These are phyloP conservation scores for Plutomurus gul DNA, from an alignment of 1,140 invertebrate genomes.

Conservation along the genomic window DNA sequence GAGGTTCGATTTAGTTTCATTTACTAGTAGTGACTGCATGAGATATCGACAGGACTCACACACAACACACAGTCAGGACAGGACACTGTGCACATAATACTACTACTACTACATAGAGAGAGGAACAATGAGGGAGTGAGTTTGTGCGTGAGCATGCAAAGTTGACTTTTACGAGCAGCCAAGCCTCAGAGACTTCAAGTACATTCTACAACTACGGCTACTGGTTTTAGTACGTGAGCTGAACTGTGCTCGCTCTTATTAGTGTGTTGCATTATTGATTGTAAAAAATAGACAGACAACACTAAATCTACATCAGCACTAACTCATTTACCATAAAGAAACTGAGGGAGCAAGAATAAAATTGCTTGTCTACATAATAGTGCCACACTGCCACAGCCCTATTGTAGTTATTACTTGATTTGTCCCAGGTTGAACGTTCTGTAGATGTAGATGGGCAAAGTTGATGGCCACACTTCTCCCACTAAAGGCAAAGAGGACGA, in stretches of 20 bases:
- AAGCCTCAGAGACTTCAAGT: too few species aligned
- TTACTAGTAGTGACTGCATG: too few species aligned
- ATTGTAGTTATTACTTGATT: neutral
- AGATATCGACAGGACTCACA: neutral
- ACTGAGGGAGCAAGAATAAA: neutral
- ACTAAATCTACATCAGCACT: neutral
- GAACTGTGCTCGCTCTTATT: neutral
- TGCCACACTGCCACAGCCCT: neutral
- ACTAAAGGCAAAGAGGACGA: too few species aligned
- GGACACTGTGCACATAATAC: too few species aligned
- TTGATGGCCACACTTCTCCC: too few species aligned
- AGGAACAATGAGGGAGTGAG: constrained; percentile 8
- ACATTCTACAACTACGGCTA: constrained; percentile 4
- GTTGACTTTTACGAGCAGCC: too few species aligned
- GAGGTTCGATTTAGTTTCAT: too few species aligned
- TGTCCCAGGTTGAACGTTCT: neutral
- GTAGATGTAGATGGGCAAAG: neutral
- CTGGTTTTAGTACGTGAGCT: too few species aligned
- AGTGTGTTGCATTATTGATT: neutral
- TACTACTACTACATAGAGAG: too few species aligned
- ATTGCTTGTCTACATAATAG: neutral
- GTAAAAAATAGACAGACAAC: neutral
- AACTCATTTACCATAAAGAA: neutral
- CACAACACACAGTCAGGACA: too few species aligned
- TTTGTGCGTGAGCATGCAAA: constrained; percentile 22